Conservation (phyloP, 2,113 vertebrate genomes). For the Calypte anna region DNA sequence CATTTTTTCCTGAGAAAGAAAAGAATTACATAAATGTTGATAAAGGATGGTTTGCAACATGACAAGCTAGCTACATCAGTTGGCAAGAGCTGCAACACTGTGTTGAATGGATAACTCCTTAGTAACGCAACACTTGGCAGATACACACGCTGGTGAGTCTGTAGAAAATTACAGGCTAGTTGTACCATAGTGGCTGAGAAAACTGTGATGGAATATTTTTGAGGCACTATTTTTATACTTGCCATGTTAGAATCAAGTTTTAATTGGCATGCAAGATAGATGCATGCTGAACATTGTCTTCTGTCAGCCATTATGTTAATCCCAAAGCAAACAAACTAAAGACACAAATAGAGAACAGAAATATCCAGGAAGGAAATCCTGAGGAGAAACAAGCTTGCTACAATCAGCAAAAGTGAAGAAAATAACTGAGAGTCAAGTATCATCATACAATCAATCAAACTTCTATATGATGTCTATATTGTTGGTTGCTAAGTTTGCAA, state of each 20-base stretch:
- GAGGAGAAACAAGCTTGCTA: neutral
- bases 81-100: neutral
- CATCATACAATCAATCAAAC: conserved; percentile 10
- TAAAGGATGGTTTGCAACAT: neutral
- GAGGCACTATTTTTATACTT: neutral
- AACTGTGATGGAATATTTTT: neutral
- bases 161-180: neutral
- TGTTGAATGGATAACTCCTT: neutral
- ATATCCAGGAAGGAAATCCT: neutral
- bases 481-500: conserved; percentile 64
- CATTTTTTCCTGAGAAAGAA: neutral
- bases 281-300: neutral
- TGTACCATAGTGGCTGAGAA: neutral
- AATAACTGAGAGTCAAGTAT: neutral
- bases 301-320: neutral
- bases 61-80: neutral
- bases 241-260: neutral
- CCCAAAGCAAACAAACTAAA: neutral
- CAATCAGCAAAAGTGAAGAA: neutral
- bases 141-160: neutral
- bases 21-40: neutral
- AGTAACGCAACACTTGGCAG: neutral
- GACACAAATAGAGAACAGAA: neutral
- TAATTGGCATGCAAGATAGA: neutral
- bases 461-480: conserved; percentile 17